phyloP scores from a whole-genome alignment of 2,888 invertebrate species.

The Abscondita cerata region DNA sequence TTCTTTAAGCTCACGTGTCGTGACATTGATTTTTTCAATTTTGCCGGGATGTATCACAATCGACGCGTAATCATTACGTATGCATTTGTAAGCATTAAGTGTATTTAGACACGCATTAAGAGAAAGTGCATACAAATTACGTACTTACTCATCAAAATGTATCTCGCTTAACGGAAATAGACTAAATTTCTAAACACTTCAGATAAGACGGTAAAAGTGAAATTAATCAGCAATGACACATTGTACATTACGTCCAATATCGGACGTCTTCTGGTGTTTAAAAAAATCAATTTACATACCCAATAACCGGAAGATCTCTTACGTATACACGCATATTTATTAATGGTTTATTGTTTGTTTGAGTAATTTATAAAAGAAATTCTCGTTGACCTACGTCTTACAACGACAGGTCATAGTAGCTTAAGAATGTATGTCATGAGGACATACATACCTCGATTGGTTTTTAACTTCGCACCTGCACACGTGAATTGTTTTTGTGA shows the following conservation, averaged over 20 bases:
- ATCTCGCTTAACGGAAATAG: neutral
- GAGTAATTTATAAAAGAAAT: constrained; percentile 1
- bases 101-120: neutral
- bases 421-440: constrained; percentile 32
- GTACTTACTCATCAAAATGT: neutral
- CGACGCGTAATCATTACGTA: too few species aligned
- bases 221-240: neutral
- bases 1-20: too few species aligned
- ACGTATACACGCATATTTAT: too few species aligned
- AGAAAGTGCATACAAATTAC: constrained; percentile 3
- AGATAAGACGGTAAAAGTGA: constrained; percentile 2
- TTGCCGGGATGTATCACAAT: too few species aligned
- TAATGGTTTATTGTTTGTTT: too few species aligned
- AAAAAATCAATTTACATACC: too few species aligned
- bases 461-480: neutral
- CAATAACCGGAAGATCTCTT: too few species aligned
- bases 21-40: too few species aligned
- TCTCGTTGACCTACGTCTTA: constrained; percentile 26
- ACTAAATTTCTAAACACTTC: neutral
- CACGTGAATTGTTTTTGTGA: too few species aligned
- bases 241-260: too few species aligned
- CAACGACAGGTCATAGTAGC: constrained; percentile 18
- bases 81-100: too few species aligned
- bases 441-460: constrained; percentile 15
- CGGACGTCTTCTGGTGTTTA: too few species aligned